These are phyloP conservation scores for Plecotus auritus DNA, from an alignment of 2,113 vertebrate species.

Conservation along the genomic window DNA sequence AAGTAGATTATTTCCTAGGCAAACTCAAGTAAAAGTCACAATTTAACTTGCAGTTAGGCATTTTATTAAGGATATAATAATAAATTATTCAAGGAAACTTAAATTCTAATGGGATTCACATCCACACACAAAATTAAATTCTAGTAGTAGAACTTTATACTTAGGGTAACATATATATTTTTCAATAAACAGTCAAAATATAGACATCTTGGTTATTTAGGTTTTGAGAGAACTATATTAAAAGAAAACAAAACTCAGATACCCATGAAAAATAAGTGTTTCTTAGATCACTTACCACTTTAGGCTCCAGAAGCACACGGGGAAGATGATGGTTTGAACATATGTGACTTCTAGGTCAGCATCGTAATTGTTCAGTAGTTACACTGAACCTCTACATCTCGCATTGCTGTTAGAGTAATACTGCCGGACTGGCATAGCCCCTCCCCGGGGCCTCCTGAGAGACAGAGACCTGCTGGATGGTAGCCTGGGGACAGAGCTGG, in stretches of 20 bases:
- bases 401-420: background rate
- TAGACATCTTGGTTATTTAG: background rate
- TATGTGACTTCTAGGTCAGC: background rate
- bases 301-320: background rate
- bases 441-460: background rate
- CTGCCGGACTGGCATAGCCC: fast-evolving
- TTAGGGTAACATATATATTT: background rate
- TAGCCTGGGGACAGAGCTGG: background rate
- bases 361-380: background rate
- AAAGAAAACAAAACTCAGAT: slow-evolving; percentile 31
- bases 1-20: slow-evolving; percentile 59
- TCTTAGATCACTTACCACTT: background rate
- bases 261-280: background rate
- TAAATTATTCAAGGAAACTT: slow-evolving; percentile 58
- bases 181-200: slow-evolving; percentile 1
- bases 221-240: background rate
- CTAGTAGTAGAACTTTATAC: background rate
- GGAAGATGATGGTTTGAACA: background rate
- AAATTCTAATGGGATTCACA: slow-evolving; percentile 48
- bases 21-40: slow-evolving; percentile 59
- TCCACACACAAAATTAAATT: slow-evolving; percentile 44
- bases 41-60: slow-evolving; percentile 48
- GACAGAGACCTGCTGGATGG: background rate
- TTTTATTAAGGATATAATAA: slow-evolving; percentile 62
- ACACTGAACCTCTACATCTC: background rate